Conservation (phyloP, 2,113 vertebrate genomes). For the Xenopus tropicalis region UCB_Xtro_10.0 CM004450.2:36688501-36689000, state of each 20-base stretch:
- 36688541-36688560: not conserved
- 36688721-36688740: constrained; percentile 44
- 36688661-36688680: constrained; percentile 30
- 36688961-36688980: not conserved
- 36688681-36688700: constrained; percentile 42
- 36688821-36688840: constrained; percentile 18
- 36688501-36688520: too few relatives aligned
- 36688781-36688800: constrained; percentile 50
- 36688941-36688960: not conserved
- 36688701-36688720: constrained; percentile 44
- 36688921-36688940: constrained; percentile 21
- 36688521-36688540: too few relatives aligned
- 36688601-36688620: constrained; percentile 44
- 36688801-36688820: constrained; percentile 50
- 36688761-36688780: constrained; percentile 34
- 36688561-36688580: constrained; percentile 40
- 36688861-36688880: constrained; percentile 3
- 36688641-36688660: constrained; percentile 47
- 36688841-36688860: not conserved
- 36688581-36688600: constrained; percentile 45
- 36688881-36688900: constrained; percentile 27
- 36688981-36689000: constrained; percentile 4
- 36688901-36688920: constrained; percentile 10
- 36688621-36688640: constrained; percentile 46
- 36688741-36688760: constrained; percentile 46